Conservation (phyloP, 1,140 invertebrate genomes). For the Zeugodacus cucurbitae region DNA sequence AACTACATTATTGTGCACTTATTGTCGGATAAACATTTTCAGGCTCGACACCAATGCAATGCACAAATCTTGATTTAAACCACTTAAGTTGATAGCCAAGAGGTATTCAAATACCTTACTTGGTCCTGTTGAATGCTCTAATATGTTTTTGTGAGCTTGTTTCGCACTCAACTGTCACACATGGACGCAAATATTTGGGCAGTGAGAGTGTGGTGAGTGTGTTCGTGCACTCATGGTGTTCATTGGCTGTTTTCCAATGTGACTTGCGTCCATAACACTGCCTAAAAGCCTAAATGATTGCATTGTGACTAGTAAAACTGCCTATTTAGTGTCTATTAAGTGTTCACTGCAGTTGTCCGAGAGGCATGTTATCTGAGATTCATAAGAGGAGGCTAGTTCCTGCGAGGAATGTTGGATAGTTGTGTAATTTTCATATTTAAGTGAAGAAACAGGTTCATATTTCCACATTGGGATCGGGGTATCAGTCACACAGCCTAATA, state of each 20-base stretch:
- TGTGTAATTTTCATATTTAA: too few species aligned
- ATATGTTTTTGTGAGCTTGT: neutral
- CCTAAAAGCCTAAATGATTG: too few species aligned
- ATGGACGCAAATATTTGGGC: neutral
- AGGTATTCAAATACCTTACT: neutral
- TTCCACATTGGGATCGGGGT: too few species aligned
- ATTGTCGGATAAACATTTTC: neutral
- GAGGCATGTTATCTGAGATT: too few species aligned
- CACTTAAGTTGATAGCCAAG: neutral
- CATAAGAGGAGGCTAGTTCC: too few species aligned
- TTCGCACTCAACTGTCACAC: neutral
- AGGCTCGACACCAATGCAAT: neutral
- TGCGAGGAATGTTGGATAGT: too few species aligned
- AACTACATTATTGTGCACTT: neutral
- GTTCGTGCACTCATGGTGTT: neutral
- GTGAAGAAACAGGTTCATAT: too few species aligned
- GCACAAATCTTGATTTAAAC: conserved; percentile 27
- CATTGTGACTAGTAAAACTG: too few species aligned
- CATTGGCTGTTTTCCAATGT: neutral
- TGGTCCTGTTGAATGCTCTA: neutral
- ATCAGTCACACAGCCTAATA: too few species aligned
- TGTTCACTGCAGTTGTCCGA: too few species aligned
- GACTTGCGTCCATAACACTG: neutral
- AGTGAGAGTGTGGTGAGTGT: neutral
- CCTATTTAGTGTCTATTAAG: too few species aligned